Evolutionary conservation across 2,797 vertebrate species (phyloP).

Genomic region (Adrianichthys oophorus): DNA sequence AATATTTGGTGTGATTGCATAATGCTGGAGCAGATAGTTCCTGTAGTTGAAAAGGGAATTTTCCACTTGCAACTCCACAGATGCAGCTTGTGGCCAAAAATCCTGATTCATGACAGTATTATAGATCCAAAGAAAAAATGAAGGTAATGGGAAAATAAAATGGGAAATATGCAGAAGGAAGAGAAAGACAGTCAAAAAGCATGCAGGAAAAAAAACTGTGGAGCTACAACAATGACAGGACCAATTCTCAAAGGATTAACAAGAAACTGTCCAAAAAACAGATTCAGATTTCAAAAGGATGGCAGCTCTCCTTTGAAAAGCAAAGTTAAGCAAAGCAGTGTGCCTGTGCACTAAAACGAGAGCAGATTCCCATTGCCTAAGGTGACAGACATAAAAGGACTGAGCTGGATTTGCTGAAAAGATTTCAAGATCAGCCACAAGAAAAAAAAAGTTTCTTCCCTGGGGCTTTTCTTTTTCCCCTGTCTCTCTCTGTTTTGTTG

Average conservation of each 20-base stretch:
- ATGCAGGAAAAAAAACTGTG: conserved; percentile 26
- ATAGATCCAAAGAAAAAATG: conserved; percentile 47
- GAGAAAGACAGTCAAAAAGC: conserved; percentile 20
- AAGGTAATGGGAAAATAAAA: conserved; percentile 13
- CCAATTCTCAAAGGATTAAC: conserved; percentile 21
- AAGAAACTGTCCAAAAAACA: conserved; percentile 29
- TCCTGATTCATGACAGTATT: conserved; percentile 53
- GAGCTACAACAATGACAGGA: neutral
- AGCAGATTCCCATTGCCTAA: conserved; percentile 46
- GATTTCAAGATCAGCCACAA: conserved; percentile 26
- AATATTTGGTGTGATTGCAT: conserved; percentile 37
- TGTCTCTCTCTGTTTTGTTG: conserved; percentile 1
- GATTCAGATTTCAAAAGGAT: conserved; percentile 16
- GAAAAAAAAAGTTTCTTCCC: conserved; percentile 25
- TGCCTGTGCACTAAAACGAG: conserved; percentile 50
- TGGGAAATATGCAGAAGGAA: neutral
- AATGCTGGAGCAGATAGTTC: conserved; percentile 47
- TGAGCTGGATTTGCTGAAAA: conserved; percentile 25
- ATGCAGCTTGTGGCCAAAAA: conserved; percentile 50
- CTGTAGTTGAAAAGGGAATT: conserved; percentile 57
- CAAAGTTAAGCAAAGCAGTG: conserved; percentile 50
- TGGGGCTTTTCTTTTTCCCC: neutral
- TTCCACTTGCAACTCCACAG: conserved; percentile 54
- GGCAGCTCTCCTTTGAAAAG: conserved; percentile 42
- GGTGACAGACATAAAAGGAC: conserved; percentile 46